Conservation (phyloP, 2,888 invertebrate genomes). For the Gastracanthus pulcherrimus region DNA sequence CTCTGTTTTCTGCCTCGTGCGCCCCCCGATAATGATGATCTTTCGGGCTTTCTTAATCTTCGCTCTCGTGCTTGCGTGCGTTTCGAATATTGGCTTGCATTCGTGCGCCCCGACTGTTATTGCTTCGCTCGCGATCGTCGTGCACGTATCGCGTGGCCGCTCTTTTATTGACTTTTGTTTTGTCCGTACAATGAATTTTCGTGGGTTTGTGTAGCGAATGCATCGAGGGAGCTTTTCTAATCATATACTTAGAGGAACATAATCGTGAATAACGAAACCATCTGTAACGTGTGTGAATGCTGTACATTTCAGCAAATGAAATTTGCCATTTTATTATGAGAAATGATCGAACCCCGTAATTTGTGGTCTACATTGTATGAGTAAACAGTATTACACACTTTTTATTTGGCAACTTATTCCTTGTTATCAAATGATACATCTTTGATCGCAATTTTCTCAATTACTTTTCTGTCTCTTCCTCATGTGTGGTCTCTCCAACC, state of each 20-base stretch:
- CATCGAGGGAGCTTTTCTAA: too few species aligned
- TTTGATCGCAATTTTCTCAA: constrained; percentile 31
- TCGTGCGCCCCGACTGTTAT: constrained; percentile 25
- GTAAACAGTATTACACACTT: background rate
- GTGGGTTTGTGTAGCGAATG: background rate
- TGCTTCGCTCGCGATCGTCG: constrained; percentile 32
- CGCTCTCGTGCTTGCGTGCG: constrained; percentile 36
- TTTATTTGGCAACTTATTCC: background rate
- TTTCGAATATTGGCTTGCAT: constrained; percentile 4
- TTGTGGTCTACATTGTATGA: background rate
- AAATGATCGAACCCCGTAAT: background rate
- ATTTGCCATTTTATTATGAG: background rate
- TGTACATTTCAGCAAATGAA: background rate
- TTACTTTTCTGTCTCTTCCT: constrained; percentile 21
- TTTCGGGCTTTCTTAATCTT: constrained; percentile 38
- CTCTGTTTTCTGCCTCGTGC: constrained; percentile 1
- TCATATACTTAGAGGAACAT: too few species aligned
- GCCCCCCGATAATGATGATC: background rate
- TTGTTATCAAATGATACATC: constrained; percentile 19
- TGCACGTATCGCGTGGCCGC: background rate
- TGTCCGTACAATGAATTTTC: background rate
- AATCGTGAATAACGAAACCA: too few species aligned
- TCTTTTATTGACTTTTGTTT: constrained; percentile 31
- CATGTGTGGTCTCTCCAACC: constrained; percentile 21
- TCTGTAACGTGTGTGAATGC: too few species aligned